A percentile compares a stretch with the other conserved stretches of the same genome.
Conservation (phyloP, 2,888 invertebrate species). For the Drosophila subquinaria region DNA sequence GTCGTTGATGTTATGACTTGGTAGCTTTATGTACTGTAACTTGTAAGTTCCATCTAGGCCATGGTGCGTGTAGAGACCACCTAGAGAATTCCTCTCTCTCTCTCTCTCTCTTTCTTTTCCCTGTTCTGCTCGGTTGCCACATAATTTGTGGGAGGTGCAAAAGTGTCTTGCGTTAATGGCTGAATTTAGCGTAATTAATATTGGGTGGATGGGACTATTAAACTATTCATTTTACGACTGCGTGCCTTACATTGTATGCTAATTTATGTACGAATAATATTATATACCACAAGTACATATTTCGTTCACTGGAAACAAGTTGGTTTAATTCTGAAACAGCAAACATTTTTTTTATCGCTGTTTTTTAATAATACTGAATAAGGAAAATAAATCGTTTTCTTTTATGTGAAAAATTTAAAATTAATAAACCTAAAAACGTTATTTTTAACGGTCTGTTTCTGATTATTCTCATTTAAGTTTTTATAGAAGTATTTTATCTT, state of each 20-base stretch:
- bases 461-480: too few relatives aligned
- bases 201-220: constrained; percentile 26
- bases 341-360: too few relatives aligned
- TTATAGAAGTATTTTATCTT: too few relatives aligned
- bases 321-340: not conserved
- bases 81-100: constrained; percentile 1
- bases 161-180: constrained; percentile 78
- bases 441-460: too few relatives aligned
- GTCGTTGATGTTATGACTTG: constrained; percentile 66
- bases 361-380: too few relatives aligned
- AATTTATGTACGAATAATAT: constrained; percentile 45
- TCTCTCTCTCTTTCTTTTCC: not conserved
- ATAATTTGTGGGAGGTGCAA: constrained; percentile 78
- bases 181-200: constrained; percentile 79
- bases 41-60: constrained; percentile 16
- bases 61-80: constrained; percentile 48
- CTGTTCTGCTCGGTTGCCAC: constrained; percentile 71
- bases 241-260: constrained; percentile 62
- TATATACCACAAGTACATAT: not conserved
- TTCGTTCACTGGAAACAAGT: not conserved
- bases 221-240: constrained; percentile 21
- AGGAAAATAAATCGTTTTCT: too few relatives aligned
- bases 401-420: too few relatives aligned
- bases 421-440: too few relatives aligned
- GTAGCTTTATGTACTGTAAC: constrained; percentile 56